phyloP scores from a whole-genome alignment of 2,797 vertebrate genomes.

The Oreortyx pictus region DNA sequence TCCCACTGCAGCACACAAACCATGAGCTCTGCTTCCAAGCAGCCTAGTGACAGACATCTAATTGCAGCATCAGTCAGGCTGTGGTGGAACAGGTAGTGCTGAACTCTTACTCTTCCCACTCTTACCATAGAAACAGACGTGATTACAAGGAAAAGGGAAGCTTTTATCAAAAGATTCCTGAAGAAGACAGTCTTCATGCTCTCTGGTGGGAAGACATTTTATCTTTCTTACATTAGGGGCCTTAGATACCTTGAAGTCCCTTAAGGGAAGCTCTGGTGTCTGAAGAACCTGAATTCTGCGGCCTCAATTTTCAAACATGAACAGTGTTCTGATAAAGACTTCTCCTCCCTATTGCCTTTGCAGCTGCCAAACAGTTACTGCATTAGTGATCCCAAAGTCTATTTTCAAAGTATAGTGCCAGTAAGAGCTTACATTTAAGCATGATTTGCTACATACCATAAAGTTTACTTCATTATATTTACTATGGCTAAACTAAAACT shows the following conservation, averaged over 20 bases:
- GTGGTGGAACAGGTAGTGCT: not conserved
- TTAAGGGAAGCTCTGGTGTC: not conserved
- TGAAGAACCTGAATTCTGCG: not conserved
- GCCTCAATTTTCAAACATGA: not conserved
- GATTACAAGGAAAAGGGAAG: not conserved
- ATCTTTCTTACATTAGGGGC: not conserved
- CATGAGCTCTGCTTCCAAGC: not conserved
- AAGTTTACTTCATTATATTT: not conserved
- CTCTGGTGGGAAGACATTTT: not conserved
- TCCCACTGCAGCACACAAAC: not conserved
- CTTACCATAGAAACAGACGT: not conserved
- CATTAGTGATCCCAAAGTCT: not conserved
- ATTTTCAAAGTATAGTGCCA: not conserved
- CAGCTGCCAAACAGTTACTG: not conserved
- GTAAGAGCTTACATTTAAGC: not conserved
- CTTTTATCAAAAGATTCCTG: not conserved
- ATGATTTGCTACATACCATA: not conserved
- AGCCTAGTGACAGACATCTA: rapidly evolving
- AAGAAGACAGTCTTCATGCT: not conserved
- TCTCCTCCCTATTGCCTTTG: not conserved
- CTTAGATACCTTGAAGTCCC: not conserved
- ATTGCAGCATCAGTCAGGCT: not conserved
- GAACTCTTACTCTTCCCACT: not conserved
- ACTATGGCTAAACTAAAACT: not conserved
- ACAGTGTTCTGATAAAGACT: not conserved